phyloP scores from a whole-genome alignment of 2,113 vertebrate genomes.

The Toxotes chatareus region DNA sequence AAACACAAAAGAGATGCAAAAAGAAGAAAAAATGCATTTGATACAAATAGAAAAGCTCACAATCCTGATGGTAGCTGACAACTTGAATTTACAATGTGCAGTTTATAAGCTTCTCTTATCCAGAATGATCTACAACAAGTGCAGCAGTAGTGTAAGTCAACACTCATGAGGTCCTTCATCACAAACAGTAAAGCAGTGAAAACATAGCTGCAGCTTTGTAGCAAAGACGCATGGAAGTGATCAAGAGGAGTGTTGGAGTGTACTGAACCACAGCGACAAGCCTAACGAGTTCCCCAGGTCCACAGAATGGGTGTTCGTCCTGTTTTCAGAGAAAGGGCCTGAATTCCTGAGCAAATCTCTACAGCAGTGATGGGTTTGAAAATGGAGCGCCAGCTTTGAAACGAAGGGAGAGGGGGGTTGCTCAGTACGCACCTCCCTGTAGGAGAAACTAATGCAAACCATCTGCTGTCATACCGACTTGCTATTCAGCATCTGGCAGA shows the following conservation, averaged over 20 bases:
- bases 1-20: background rate
- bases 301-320: conserved; percentile 62
- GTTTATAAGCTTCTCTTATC: conserved; percentile 16
- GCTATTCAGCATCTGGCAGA: conserved; percentile 84
- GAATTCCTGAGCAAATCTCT: conserved; percentile 77
- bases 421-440: conserved; percentile 82
- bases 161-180: conserved; percentile 31
- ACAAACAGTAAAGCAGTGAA: conserved; percentile 41
- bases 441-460: conserved; percentile 85
- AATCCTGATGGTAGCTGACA: conserved; percentile 1
- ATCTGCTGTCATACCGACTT: conserved; percentile 86
- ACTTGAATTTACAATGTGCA: conserved; percentile 22
- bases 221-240: conserved; percentile 36
- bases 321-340: conserved; percentile 68
- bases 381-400: conserved; percentile 72
- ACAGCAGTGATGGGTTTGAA: conserved; percentile 74
- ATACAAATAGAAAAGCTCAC: conserved; percentile 5
- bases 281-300: conserved; percentile 79
- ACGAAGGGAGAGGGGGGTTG: conserved; percentile 75
- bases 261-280: conserved; percentile 61
- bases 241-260: conserved; percentile 39
- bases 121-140: conserved; percentile 47
- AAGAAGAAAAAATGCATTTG: conserved; percentile 2
- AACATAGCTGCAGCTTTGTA: conserved; percentile 31
- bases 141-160: conserved; percentile 25